These are phyloP conservation scores for Dryoscopus gambensis DNA, from an alignment of 2,113 vertebrate species.

Conservation along the genomic window DNA sequence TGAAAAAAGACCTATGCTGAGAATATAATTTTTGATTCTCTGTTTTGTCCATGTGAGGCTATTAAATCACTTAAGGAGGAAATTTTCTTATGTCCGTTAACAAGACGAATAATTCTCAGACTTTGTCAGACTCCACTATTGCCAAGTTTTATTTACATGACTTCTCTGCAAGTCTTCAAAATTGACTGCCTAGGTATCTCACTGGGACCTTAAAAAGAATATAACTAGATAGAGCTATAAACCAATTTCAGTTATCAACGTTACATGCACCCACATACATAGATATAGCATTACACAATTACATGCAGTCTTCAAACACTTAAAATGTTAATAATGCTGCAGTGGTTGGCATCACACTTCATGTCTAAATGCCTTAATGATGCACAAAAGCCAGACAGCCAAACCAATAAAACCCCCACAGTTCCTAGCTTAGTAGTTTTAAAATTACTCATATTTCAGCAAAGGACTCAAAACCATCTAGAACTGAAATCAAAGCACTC, in stretches of 20 bases:
- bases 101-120: background rate
- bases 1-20: background rate
- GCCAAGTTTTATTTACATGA: background rate
- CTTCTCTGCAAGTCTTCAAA: slow-evolving; percentile 1
- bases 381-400: slow-evolving; percentile 11
- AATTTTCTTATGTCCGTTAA: background rate
- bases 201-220: background rate
- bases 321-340: background rate
- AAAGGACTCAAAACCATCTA: background rate
- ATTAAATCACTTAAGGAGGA: background rate
- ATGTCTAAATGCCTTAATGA: slow-evolving; percentile 28
- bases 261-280: background rate
- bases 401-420: background rate
- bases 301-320: background rate
- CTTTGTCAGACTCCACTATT: background rate
- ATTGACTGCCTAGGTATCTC: background rate
- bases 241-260: background rate
- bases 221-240: background rate
- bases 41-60: background rate
- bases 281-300: background rate
- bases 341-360: background rate
- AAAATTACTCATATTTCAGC: background rate
- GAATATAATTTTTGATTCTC: background rate
- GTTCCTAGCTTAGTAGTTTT: slow-evolving; percentile 6
- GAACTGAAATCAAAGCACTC: background rate